Percentiles rank a stretch among this genome's conserved stretches.
phyloP scores from a whole-genome alignment of 2,888 invertebrate genomes.

The Lasiommata megera region DNA sequence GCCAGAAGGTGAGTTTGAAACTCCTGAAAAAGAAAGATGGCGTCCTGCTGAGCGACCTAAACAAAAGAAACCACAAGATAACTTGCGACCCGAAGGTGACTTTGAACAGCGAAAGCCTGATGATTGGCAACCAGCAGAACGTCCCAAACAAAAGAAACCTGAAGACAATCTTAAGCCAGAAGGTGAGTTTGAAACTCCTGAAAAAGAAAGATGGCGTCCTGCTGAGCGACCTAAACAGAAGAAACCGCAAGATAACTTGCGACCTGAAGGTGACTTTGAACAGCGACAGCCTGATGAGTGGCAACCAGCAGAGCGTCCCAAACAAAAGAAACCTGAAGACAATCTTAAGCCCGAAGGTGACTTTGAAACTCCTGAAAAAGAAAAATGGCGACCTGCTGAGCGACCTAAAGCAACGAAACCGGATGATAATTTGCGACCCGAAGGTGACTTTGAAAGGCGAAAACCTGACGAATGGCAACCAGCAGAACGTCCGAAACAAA shows the following conservation, averaged over 20 bases:
- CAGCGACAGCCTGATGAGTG: slow-evolving; percentile 51
- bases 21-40: slow-evolving; percentile 46
- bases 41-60: slow-evolving; percentile 56
- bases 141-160: slow-evolving; percentile 58
- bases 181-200: slow-evolving; percentile 69
- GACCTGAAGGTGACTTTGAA: slow-evolving; percentile 78
- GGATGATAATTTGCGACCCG: slow-evolving; percentile 75
- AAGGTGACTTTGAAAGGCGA: slow-evolving; percentile 69
- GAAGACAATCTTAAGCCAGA: slow-evolving; percentile 78
- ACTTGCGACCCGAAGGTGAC: slow-evolving; percentile 52
- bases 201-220: slow-evolving; percentile 51
- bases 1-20: slow-evolving; percentile 78
- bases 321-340: slow-evolving; percentile 72
- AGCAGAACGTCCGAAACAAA: neutral
- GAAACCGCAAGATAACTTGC: slow-evolving; percentile 77
- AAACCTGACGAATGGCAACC: slow-evolving; percentile 2
- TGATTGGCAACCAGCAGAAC: slow-evolving; percentile 59
- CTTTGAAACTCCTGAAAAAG: slow-evolving; percentile 58
- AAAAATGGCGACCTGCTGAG: slow-evolving; percentile 55
- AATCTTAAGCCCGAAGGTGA: slow-evolving; percentile 81
- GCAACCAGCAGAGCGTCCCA: slow-evolving; percentile 61
- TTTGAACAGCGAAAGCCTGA: slow-evolving; percentile 42
- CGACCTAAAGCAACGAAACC: slow-evolving; percentile 43
- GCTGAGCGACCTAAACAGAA: slow-evolving; percentile 57
- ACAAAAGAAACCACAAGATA: slow-evolving; percentile 67